phyloP scores from a whole-genome alignment of 2,113 vertebrate genomes.

The Vidua chalybeata region DNA sequence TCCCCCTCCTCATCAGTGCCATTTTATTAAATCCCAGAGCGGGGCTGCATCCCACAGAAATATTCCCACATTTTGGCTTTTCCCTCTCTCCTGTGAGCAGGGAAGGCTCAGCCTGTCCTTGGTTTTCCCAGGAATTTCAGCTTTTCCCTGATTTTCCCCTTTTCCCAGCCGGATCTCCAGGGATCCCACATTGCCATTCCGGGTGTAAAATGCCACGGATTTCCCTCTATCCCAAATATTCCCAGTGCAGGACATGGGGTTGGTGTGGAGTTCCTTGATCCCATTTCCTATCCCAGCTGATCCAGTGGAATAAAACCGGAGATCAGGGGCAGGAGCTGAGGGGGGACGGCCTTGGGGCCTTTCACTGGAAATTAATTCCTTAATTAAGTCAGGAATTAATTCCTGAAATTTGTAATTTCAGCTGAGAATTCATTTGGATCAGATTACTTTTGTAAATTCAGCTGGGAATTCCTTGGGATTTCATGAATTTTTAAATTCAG shows the following conservation, averaged over 20 bases:
- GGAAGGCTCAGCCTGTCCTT: neutral
- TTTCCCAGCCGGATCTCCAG: neutral
- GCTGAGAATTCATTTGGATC: too few relatives aligned
- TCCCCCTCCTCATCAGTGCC: neutral
- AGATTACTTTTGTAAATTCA: fast-evolving
- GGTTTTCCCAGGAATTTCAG: fast-evolving
- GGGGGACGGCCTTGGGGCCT: neutral
- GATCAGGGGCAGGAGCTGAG: neutral
- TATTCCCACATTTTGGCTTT: neutral
- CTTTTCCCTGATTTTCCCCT: neutral
- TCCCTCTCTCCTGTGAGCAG: fast-evolving
- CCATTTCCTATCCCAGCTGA: fast-evolving
- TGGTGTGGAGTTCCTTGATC: neutral
- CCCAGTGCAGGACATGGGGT: fast-evolving
- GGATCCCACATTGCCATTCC: fast-evolving
- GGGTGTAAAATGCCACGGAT: fast-evolving
- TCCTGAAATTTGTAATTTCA: neutral
- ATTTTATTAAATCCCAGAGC: fast-evolving
- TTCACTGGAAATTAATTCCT: neutral
- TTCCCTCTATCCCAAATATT: neutral
- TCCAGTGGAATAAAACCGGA: neutral
- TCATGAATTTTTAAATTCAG: too few relatives aligned
- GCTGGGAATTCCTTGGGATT: too few relatives aligned
- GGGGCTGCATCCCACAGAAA: neutral
- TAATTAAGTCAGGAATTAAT: neutral